Percentiles rank a stretch among this genome's conserved stretches.
These are phyloP conservation scores for Drosophila serrata DNA, from an alignment of 1,140 invertebrate genomes.

Conservation along the genomic window DNA sequence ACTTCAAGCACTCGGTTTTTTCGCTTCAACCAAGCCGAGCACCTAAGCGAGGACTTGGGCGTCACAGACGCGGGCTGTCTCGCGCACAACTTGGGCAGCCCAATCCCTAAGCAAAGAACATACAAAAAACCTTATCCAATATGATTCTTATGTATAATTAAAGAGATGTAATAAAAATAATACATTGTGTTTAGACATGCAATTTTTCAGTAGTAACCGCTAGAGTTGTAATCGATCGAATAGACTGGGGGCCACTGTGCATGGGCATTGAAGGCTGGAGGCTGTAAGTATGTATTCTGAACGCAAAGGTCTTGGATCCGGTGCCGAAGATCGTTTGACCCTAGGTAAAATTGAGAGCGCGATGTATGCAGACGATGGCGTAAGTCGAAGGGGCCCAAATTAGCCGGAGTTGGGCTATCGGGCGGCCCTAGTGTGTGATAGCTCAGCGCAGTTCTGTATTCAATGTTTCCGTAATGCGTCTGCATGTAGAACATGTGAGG, in stretches of 20 bases:
- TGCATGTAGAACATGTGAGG: background rate
- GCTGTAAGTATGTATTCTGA: background rate
- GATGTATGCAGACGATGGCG: conserved; percentile 12
- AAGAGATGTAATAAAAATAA: background rate
- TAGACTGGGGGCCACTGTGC: background rate
- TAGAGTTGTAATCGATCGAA: background rate
- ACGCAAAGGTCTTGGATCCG: background rate
- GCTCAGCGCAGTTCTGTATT: conserved; percentile 1
- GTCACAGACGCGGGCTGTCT: background rate
- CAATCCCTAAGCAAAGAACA: background rate
- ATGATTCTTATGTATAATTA: background rate
- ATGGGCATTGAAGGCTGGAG: background rate
- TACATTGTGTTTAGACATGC: no score
- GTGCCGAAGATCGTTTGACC: conserved; percentile 18
- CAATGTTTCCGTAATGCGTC: conserved; percentile 1
- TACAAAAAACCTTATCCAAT: background rate
- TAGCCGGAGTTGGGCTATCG: background rate
- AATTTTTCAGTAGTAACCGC: conserved; percentile 6
- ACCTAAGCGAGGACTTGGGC: background rate
- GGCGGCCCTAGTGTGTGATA: no score
- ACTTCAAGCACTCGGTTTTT: conserved; percentile 15
- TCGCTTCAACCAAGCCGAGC: conserved; percentile 1
- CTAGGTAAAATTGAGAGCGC: conserved; percentile 1
- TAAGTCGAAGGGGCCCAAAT: conserved; percentile 7
- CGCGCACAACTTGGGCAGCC: background rate